Percentiles rank a stretch among this genome's conserved stretches.
Evolutionary conservation across 2,888 invertebrate genomes (phyloP).

Genomic region (Nomada fabriciana): DNA sequence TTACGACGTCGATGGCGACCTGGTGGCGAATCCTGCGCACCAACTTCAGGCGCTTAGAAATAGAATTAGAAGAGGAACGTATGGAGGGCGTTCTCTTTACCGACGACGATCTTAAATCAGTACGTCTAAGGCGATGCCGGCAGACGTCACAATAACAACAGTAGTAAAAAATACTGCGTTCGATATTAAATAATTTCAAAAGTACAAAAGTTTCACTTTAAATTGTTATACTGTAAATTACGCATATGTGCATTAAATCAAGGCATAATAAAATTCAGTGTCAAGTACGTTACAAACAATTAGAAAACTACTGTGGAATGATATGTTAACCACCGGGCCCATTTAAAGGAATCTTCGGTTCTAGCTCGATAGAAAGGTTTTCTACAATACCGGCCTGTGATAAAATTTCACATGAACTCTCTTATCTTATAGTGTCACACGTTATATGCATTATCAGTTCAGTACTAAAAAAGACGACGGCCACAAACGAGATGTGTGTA

Average conservation of each 20-base stretch:
- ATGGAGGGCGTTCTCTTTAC: no score
- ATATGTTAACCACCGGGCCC: not conserved
- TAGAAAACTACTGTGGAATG: not conserved
- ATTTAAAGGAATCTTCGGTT: not conserved
- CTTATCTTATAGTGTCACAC: not conserved
- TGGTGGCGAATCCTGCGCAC: no score
- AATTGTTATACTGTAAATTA: no score
- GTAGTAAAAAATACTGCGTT: not conserved
- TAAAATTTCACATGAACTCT: not conserved
- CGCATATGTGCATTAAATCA: not conserved
- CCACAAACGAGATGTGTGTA: no score
- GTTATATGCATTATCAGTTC: no score
- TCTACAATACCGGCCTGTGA: not conserved
- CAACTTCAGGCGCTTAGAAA: no score
- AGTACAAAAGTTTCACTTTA: not conserved
- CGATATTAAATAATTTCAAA: not conserved
- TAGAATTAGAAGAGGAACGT: no score
- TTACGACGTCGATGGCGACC: no score
- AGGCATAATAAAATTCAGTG: not conserved
- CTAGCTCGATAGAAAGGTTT: not conserved
- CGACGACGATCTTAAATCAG: no score
- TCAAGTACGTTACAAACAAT: not conserved
- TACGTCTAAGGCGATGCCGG: no score
- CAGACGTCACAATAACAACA: no score
- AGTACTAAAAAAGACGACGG: no score